Percentiles rank a stretch among this genome's conserved stretches.
phyloP scores from a whole-genome alignment of 2,888 invertebrate species.

The Eumacrocentrus americanus region DNA sequence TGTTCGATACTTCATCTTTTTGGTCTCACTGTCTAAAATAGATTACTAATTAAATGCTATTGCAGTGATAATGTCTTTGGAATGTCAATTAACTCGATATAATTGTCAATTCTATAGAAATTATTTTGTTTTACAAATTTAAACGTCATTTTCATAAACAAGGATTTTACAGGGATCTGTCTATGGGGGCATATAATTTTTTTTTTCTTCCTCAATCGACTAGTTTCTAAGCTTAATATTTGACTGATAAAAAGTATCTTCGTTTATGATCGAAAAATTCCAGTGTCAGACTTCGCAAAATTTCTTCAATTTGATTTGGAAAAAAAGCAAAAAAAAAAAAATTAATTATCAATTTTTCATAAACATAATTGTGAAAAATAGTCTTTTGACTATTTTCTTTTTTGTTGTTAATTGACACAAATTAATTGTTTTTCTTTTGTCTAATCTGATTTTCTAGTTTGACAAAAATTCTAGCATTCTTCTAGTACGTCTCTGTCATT shows the following conservation, averaged over 20 bases:
- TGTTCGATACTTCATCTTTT: slow-evolving; percentile 12
- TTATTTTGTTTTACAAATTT: slow-evolving; percentile 1
- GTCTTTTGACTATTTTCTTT: too few species aligned
- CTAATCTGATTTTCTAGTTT: neutral
- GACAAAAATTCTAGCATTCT: neutral
- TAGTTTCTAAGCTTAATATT: slow-evolving; percentile 30
- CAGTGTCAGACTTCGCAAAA: too few species aligned
- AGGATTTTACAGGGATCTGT: slow-evolving; percentile 21
- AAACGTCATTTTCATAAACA: slow-evolving; percentile 11
- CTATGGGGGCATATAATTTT: slow-evolving; percentile 30
- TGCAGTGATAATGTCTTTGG: slow-evolving; percentile 31
- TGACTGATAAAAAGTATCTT: neutral
- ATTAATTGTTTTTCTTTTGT: neutral
- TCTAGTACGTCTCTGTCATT: neutral
- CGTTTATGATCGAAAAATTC: too few species aligned
- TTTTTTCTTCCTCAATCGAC: slow-evolving; percentile 28
- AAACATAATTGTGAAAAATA: too few species aligned
- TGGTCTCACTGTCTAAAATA: slow-evolving; percentile 21
- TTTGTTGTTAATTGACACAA: too few species aligned
- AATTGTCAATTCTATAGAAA: too few species aligned
- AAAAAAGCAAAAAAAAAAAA: too few species aligned
- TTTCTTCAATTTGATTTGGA: too few species aligned
- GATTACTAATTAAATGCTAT: slow-evolving; percentile 2
- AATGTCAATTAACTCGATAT: too few species aligned
- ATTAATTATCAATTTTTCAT: too few species aligned